Evolutionary conservation across 2,888 invertebrate genomes (phyloP).

Genomic region (Agriopis marginaria): DNA sequence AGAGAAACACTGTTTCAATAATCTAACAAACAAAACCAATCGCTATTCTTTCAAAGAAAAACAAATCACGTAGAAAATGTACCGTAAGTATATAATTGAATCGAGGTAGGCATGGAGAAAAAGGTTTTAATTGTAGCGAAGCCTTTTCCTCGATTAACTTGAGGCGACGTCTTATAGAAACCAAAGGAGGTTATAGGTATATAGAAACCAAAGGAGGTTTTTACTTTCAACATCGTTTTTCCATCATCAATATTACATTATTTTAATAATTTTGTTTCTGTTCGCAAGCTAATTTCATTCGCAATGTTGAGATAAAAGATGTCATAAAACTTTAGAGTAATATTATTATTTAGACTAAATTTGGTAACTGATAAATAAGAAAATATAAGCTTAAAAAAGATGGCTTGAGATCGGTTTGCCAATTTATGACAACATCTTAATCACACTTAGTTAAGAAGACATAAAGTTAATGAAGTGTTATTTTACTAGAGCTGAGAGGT

Average conservation of each 20-base stretch:
- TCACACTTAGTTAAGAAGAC: conserved; percentile 44
- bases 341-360: too few species aligned
- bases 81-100: conserved; percentile 16
- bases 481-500: conserved; percentile 42
- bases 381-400: not conserved
- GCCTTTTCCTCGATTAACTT: conserved; percentile 37
- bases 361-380: too few species aligned
- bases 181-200: conserved; percentile 6
- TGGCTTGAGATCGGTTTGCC: not conserved
- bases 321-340: too few species aligned
- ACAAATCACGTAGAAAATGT: conserved; percentile 24
- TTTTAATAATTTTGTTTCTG: too few species aligned
- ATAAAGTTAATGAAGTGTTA: conserved; percentile 51
- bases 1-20: conserved; percentile 57
- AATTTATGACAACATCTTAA: not conserved
- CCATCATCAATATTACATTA: not conserved
- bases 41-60: conserved; percentile 22
- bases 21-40: conserved; percentile 36
- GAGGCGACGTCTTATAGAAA: conserved; percentile 21
- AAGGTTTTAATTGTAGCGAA: conserved; percentile 39
- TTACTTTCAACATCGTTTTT: conserved; percentile 1
- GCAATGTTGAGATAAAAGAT: too few species aligned
- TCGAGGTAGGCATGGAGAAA: conserved; percentile 20
- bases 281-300: too few species aligned
- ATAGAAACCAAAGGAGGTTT: not conserved